These are phyloP conservation scores for Clistopyga incitator DNA, from an alignment of 2,888 invertebrate genomes.

Conservation along the genomic window DNA sequence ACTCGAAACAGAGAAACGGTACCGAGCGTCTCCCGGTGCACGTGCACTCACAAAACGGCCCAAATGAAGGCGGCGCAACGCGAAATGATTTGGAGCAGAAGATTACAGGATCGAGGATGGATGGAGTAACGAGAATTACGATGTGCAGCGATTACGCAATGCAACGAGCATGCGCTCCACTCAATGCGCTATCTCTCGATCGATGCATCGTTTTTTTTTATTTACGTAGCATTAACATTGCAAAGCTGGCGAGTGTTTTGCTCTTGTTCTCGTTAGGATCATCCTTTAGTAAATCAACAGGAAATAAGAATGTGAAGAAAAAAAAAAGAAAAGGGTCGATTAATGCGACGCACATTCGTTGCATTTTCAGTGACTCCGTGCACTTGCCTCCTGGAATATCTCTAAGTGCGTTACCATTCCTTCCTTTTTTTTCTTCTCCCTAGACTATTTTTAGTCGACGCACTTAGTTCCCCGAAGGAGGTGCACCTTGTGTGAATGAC, in stretches of 20 bases:
- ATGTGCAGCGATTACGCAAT: slow-evolving; percentile 43
- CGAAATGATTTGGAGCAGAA: slow-evolving; percentile 48
- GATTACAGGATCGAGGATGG: slow-evolving; percentile 22
- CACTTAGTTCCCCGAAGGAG: slow-evolving; percentile 63
- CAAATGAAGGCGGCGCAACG: slow-evolving; percentile 41
- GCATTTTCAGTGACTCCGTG: neutral
- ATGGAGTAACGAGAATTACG: slow-evolving; percentile 40
- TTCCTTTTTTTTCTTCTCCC: slow-evolving; percentile 20
- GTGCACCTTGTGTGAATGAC: slow-evolving; percentile 78
- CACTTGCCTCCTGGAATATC: slow-evolving; percentile 19
- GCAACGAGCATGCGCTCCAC: slow-evolving; percentile 32
- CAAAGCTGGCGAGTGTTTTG: neutral
- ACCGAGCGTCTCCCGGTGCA: neutral
- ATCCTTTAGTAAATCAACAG: neutral
- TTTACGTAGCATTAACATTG: slow-evolving; percentile 1
- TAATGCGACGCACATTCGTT: neutral
- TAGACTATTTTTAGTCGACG: slow-evolving; percentile 62
- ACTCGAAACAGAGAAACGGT: slow-evolving; percentile 4
- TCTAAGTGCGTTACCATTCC: slow-evolving; percentile 53
- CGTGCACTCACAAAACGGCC: slow-evolving; percentile 4
- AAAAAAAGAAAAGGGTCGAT: neutral
- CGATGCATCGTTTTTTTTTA: slow-evolving; percentile 1
- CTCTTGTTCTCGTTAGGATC: neutral
- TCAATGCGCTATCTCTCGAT: neutral
- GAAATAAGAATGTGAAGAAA: neutral